Base-by-base conservation (phyloP, 1,140 invertebrate species). In the fruit fly (Drosophila melanogaster) region DNA sequence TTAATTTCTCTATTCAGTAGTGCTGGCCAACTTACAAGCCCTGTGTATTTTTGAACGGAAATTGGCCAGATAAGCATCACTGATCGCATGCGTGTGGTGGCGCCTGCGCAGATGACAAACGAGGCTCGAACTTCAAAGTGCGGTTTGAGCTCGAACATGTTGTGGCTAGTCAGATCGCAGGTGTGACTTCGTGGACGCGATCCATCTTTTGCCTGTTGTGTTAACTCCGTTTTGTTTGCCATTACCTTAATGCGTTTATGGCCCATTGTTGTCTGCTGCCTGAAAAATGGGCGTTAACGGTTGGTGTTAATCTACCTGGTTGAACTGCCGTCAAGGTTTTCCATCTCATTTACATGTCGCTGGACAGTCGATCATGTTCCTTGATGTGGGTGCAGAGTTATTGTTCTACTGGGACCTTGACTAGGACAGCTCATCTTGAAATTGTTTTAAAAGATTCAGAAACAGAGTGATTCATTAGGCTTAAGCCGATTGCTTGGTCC, bases 191-290 rank as follows among this genome's bases (percentile, higher is more conserved):
- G 26, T 37, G 24, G 19, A 49, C 26, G 4, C 53, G 59, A 41
- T 51, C 14, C 62, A 47, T 58, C 60, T 56, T 40, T n/a, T 17
- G 57, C 50, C 41, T 46, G 43, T 44, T 44, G 17, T 56, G 33
- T n/a, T 10, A 15, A 3, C 15, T 19, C 40, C 43, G 30, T 55
- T 56, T 74, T 62, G 56, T 60, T 70, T 57, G 30, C 51, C 66
- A 40, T 70, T 65, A 65, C 53, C 74, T 56, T 81, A 77, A 74
- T 73, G 58, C 44, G 58, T 87, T 87, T 87, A 87, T 83, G 78
- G 51, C 79, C 64, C 70, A 54, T 87, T 86, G 83, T 77, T 79
- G 50, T 76, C 72, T 53, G 71, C 3, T 57, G 56, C 24, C 54
- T 46, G 55, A 30, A 30, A 30, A 30, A 30, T 30, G 57, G 51